Conservation (phyloP, 2,888 invertebrate genomes). For the Pyrgus malvae region DNA sequence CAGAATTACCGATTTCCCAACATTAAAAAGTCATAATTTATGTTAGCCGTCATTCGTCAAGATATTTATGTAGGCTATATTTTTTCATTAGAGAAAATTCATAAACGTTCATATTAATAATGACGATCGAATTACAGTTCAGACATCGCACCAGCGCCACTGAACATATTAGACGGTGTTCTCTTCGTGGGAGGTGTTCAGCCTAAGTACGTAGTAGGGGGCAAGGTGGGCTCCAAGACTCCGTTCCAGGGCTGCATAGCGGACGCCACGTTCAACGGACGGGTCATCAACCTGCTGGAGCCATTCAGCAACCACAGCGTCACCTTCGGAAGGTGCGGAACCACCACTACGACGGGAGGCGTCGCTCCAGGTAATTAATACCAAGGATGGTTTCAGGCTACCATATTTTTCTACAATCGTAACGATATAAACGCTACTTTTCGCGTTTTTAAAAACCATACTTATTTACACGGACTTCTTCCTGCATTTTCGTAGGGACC, state of each 20-base stretch:
- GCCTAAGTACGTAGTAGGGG: constrained; percentile 76
- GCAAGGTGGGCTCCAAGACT: constrained; percentile 79
- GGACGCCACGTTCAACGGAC: constrained; percentile 94
- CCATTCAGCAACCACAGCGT: constrained; percentile 59
- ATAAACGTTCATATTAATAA: no score
- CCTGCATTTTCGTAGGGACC: no score
- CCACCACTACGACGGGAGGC: constrained; percentile 60
- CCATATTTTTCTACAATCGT: no score
- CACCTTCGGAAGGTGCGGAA: constrained; percentile 57
- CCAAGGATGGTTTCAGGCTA: no score
- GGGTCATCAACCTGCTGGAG: constrained; percentile 64
- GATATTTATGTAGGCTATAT: no score
- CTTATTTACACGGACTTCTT: no score
- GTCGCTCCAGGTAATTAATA: constrained; percentile 53
- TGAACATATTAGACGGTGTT: constrained; percentile 85
- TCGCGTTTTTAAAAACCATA: no score
- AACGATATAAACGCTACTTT: no score
- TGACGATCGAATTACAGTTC: constrained; percentile 59
- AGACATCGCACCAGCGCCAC: constrained; percentile 79
- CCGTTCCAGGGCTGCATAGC: constrained; percentile 95
- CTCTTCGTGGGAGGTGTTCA: constrained; percentile 95
- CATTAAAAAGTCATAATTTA: no score
- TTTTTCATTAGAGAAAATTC: no score
- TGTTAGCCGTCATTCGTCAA: no score
- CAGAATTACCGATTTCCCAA: no score